Conservation (phyloP, 1,140 invertebrate genomes). For the Hypothenemus hampei region DNA sequence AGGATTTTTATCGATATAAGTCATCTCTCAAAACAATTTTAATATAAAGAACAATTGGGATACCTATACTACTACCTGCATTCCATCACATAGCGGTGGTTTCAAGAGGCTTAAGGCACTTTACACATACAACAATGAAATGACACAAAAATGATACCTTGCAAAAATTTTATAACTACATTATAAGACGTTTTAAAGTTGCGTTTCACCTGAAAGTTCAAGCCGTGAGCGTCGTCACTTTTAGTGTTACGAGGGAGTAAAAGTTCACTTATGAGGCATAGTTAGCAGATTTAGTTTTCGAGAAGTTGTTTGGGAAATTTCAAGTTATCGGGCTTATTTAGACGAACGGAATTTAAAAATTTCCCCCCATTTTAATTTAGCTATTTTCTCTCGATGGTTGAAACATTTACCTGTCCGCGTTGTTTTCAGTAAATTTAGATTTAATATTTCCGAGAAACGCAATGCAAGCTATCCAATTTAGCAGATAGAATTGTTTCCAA, state of each 20-base stretch:
- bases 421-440: conserved; percentile 7
- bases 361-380: no score
- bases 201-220: no score
- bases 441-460: conserved; percentile 12
- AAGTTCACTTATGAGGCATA: neutral
- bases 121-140: conserved; percentile 3
- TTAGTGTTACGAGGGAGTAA: neutral
- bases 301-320: no score
- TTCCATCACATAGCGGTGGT: conserved; percentile 23
- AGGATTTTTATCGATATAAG: no score
- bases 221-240: neutral
- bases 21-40: neutral
- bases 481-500: conserved; percentile 10
- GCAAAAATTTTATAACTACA: no score
- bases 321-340: no score
- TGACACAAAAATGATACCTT: no score
- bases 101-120: conserved; percentile 17
- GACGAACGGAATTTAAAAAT: no score
- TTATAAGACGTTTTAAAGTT: no score
- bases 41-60: neutral
- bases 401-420: conserved; percentile 8
- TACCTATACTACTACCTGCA: conserved; percentile 12
- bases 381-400: neutral
- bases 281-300: no score
- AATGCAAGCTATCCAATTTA: conserved; percentile 13